phyloP scores from a whole-genome alignment of 2,113 vertebrate genomes.

The Microcebus murinus region DNA sequence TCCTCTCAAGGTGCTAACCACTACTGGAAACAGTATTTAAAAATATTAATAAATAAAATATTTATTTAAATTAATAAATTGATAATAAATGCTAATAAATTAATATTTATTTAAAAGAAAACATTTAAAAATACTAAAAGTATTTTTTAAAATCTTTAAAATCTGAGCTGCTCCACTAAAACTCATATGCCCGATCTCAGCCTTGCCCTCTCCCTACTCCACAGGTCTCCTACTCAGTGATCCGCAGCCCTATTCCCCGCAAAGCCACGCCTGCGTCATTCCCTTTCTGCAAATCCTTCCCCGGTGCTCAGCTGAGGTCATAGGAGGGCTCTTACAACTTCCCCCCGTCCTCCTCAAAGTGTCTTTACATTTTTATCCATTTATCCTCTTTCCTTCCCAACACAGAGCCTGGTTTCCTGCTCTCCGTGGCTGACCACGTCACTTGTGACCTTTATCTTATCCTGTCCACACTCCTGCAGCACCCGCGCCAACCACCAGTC shows the following conservation, averaged over 20 bases:
- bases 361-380: neutral
- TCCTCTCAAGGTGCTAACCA: neutral
- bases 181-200: neutral
- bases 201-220: neutral
- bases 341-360: neutral
- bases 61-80: too few relatives aligned
- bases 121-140: too few relatives aligned
- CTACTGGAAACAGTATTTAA: neutral
- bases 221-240: neutral
- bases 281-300: neutral
- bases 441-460: neutral
- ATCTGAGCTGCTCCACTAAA: neutral
- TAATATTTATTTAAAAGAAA: too few relatives aligned
- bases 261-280: neutral
- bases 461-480: neutral
- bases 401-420: neutral
- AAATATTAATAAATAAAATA: too few relatives aligned
- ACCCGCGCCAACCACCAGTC: neutral
- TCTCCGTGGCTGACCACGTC: neutral
- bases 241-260: neutral
- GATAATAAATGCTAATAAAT: too few relatives aligned
- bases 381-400: neutral
- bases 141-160: neutral
- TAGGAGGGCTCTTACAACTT: neutral
- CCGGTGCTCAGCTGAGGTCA: neutral